Base-by-base conservation (phyloP, 2,113 vertebrate species). In the Cavia porcellus region DNA sequence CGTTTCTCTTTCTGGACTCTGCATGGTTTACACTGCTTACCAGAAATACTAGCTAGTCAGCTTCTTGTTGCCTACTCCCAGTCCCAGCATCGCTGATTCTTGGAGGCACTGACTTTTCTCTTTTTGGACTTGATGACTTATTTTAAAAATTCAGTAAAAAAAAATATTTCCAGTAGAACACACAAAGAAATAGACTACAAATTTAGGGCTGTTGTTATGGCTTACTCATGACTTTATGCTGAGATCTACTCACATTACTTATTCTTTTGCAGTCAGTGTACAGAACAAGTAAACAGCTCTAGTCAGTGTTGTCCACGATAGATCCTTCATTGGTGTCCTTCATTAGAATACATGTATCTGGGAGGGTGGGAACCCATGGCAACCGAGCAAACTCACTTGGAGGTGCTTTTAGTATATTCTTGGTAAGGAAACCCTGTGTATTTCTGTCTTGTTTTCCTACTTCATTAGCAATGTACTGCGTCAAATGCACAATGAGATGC, bases 211-310 rank as follows among this genome's bases (percentile, higher is more conserved):
- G 47, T 70, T 62, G 50, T 83, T 91, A 1, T 80, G 74, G 28
- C 59, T 92, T 85, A 62, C 87, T 86, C 95, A 93, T 85, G 70
- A 89, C 92, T 91, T 90, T 20, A 64, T 80, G 15, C 61, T 52
- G 13, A 79, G 89, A 61, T 96, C 35, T 70, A 5, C 89, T 94
- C 96, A 91, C 86, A 89, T 95, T 90, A 82, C 68, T 95, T 84
- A 32, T 79, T 95, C 50, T 75, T 82, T 80, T 70, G 17, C 61
- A n/a, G 32, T 94, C 47, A 61, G 35, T 62, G 15, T 62, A 59
- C 35, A 74, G 0, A 52, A 82, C 17, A 62, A 52, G 47, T 32
- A n/a, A 25, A n/a, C 45, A 64, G 12, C 19, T 72, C 13, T 32
- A 9, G 62, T 42, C 55, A 72, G 32, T 57, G 22, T 70, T 42